phyloP scores from a whole-genome alignment of 2,113 vertebrate species.

The Trinectes maculatus region DNA sequence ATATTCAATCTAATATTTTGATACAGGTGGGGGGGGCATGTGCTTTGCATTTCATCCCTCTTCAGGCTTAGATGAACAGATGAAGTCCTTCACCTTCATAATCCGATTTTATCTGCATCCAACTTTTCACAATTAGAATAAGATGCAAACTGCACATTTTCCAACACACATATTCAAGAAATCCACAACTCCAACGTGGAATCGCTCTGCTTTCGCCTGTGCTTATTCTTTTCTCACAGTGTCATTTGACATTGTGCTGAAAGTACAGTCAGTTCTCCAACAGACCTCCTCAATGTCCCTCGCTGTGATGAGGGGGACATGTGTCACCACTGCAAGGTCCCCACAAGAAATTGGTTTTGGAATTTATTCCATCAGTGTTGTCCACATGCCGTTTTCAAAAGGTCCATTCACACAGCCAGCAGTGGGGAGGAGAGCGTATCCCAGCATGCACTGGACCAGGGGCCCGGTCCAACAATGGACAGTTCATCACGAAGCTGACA shows the following conservation, averaged over 20 bases:
- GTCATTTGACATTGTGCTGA: too few species aligned
- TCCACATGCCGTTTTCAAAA: background rate
- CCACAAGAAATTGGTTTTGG: background rate
- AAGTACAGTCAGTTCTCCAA: background rate
- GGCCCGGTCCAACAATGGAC: background rate
- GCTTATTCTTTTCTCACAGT: too few species aligned
- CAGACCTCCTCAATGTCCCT: background rate
- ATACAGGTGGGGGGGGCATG: conserved; percentile 34
- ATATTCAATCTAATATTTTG: conserved; percentile 68
- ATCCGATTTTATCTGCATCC: background rate
- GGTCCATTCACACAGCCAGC: background rate
- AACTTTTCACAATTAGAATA: background rate
- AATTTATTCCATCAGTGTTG: background rate
- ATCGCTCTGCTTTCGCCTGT: background rate
- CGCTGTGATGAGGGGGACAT: background rate
- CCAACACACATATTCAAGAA: background rate
- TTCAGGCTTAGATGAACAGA: conserved; percentile 1
- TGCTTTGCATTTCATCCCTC: conserved; percentile 18
- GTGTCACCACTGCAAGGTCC: background rate
- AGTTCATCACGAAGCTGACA: too few species aligned
- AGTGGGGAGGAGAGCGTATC: background rate
- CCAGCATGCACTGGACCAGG: background rate
- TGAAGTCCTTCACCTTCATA: background rate
- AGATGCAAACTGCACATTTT: background rate
- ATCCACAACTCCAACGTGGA: background rate